Base-by-base conservation (phyloP, 1,140 invertebrate genomes). In the Andrena cerasifolii region DNA sequence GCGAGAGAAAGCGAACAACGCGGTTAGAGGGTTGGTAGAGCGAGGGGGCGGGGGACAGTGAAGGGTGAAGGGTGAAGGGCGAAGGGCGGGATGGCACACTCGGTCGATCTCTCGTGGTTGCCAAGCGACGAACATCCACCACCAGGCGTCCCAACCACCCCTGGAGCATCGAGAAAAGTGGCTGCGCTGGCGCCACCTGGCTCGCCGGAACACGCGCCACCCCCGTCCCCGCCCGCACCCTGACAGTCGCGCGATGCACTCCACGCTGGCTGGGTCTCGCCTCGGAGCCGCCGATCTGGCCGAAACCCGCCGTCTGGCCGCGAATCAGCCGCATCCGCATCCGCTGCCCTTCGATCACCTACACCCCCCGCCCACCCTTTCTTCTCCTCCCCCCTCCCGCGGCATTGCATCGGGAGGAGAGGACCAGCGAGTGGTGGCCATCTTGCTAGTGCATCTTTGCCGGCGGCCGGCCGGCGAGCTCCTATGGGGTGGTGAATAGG, bases 21-120 rank as follows among this genome's bases (percentile, higher is more conserved):
- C 1, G n/a, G 40, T n/a, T n/a, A 67, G 28, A 56, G 47, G 40
- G 53, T 7, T 7, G 28, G 4, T n/a, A n/a, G 28, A 12, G 73
- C 26, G 40, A 33, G 36, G 54, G 28, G 28, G 49, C 71, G 31
- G 14, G 47, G 3, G 14, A 31, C 12, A 59, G 59, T 45, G 51
- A 56, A 36, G 31, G 40, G 56, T 21, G 45, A 67, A 51, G 73
- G 84, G 83, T 73, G 54, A 54, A 43, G 36, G 31, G 51, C 31
- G 43, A 63, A 45, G 73, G 84, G 83, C 74, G 71, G 76, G 45
- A 85, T 80, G 67, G 67, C 40, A 72, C 70, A 75, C 86, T 90
- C 89, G 91, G 90, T 92, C 91, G 91, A 91, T 92, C 90, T 91
- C 87, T 86, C 86, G 86, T 82, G 87, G 91, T 92, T 92, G 90